Conservation (phyloP, 2,888 invertebrate genomes). For the Cerastoderma edule region DNA sequence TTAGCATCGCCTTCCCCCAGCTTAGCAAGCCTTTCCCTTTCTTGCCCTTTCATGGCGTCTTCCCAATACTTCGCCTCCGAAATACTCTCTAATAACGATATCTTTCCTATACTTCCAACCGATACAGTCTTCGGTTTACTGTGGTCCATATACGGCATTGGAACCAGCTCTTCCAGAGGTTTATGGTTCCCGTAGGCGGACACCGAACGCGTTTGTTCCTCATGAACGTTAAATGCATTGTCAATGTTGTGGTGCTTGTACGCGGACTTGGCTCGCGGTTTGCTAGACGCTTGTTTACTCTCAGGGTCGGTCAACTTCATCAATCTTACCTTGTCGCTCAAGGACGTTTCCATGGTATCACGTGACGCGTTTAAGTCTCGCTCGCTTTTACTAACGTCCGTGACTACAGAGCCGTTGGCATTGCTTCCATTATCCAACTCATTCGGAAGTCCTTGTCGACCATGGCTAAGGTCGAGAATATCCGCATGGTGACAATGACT, state of each 20-base stretch:
- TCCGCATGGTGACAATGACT: not conserved
- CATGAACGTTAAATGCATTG: not conserved
- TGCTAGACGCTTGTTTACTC: constrained; percentile 7
- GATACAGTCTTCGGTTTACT: constrained; percentile 69
- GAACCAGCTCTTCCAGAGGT: constrained; percentile 51
- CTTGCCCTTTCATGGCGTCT: constrained; percentile 43
- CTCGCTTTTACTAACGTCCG: not conserved
- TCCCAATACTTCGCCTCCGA: constrained; percentile 72
- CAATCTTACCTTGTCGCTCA: constrained; percentile 44
- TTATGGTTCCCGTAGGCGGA: constrained; percentile 11
- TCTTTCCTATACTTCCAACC: constrained; percentile 74
- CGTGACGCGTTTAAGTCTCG: constrained; percentile 28
- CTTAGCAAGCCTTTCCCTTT: constrained; percentile 2
- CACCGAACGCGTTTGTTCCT: not conserved
- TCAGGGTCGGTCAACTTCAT: constrained; percentile 19
- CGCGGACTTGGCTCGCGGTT: constrained; percentile 47
- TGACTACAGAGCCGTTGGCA: not conserved
- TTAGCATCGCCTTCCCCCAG: constrained; percentile 1
- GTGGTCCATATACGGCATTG: constrained; percentile 71
- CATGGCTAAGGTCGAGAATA: not conserved
- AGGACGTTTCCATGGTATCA: constrained; percentile 45
- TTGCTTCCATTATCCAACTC: not conserved
- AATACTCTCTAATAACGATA: constrained; percentile 71
- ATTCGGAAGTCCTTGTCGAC: constrained; percentile 1
- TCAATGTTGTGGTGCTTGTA: constrained; percentile 11